These are phyloP conservation scores for Seison nebaliae DNA, from an alignment of 1,140 invertebrate species.

Conservation along the genomic window DNA sequence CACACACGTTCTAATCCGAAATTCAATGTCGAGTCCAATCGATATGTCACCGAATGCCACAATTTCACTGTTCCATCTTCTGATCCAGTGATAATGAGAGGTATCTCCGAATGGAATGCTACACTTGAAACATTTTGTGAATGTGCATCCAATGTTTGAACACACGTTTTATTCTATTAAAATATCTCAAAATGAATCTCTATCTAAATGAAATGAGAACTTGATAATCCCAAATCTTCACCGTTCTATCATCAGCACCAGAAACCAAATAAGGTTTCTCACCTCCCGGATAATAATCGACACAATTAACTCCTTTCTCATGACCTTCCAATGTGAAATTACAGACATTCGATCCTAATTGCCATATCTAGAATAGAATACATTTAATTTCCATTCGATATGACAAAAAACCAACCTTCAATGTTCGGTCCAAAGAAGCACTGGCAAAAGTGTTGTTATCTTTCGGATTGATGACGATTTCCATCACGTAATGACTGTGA, in stretches of 20 bases:
- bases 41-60: constrained; percentile 15
- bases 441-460: constrained; percentile 99
- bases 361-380: constrained; percentile 46
- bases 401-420: constrained; percentile 42
- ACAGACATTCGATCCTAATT: constrained; percentile 70
- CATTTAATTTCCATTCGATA: constrained; percentile 10
- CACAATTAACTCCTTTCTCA: constrained; percentile 92
- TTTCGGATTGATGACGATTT: constrained; percentile 96
- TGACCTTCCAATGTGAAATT: constrained; percentile 97
- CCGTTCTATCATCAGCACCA: constrained; percentile 77
- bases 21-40: constrained; percentile 72
- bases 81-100: constrained; percentile 80
- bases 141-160: constrained; percentile 87
- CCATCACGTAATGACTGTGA: constrained; percentile 98
- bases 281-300: constrained; percentile 97
- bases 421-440: constrained; percentile 77
- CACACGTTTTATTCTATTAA: constrained; percentile 82
- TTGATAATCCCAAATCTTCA: constrained; percentile 96
- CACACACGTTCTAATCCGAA: constrained; percentile 92
- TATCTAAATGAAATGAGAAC: constrained; percentile 14
- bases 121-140: constrained; percentile 71
- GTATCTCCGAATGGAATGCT: constrained; percentile 77
- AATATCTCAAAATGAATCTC: background rate
- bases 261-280: constrained; percentile 98
- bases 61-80: constrained; percentile 57